Conservation (phyloP, 2,113 vertebrate species). For the Podilymbus podiceps region DNA sequence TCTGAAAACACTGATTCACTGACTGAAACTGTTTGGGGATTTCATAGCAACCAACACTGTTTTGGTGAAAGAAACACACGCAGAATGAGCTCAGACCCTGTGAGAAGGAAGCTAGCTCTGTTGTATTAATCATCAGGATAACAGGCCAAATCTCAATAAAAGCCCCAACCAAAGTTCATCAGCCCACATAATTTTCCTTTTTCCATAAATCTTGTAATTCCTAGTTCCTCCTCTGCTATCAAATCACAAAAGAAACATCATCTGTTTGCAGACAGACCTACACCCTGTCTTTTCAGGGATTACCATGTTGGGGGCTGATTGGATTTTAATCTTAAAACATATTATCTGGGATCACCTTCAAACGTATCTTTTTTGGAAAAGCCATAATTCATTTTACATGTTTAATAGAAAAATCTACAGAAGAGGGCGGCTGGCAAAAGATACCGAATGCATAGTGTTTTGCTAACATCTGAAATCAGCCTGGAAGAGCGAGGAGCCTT, state of each 20-base stretch:
- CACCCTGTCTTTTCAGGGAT: slow-evolving; percentile 12
- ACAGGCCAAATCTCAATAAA: neutral
- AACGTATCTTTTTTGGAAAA: neutral
- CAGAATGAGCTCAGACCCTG: slow-evolving; percentile 42
- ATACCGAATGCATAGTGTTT: neutral
- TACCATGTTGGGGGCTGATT: neutral
- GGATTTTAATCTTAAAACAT: neutral
- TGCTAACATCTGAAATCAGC: slow-evolving; percentile 1
- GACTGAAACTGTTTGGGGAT: slow-evolving; percentile 37
- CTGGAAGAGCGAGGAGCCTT: neutral
- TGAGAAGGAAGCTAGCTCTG: slow-evolving; percentile 8
- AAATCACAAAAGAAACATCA: neutral
- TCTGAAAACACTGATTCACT: slow-evolving; percentile 10
- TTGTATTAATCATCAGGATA: slow-evolving; percentile 52
- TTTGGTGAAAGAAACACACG: slow-evolving; percentile 53
- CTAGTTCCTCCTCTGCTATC: slow-evolving; percentile 14
- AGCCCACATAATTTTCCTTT: slow-evolving; percentile 43
- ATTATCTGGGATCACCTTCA: neutral
- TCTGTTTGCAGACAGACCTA: slow-evolving; percentile 14
- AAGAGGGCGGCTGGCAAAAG: neutral
- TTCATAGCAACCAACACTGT: slow-evolving; percentile 64
- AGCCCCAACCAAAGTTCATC: slow-evolving; percentile 21
- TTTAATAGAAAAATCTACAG: neutral
- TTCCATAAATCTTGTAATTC: slow-evolving; percentile 4
- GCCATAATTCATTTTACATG: neutral